A percentile compares a stretch with the other conserved stretches of the same genome.
phyloP scores from a whole-genome alignment of 2,888 invertebrate species.

The Tyria jacobaeae region DNA sequence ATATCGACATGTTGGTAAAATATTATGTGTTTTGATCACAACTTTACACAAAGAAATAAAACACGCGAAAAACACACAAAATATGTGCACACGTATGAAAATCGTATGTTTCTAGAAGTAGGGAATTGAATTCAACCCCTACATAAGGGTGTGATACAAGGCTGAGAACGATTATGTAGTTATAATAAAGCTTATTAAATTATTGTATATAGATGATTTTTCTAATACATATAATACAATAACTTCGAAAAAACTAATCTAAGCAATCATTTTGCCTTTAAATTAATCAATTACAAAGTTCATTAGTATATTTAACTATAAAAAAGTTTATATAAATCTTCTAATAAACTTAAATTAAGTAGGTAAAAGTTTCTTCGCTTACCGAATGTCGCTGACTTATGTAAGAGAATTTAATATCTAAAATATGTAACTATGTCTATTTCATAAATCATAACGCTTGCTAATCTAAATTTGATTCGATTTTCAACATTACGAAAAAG shows the following conservation, averaged over 20 bases:
- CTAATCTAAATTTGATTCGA: constrained; percentile 25
- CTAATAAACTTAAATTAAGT: constrained; percentile 21
- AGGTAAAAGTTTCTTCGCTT: constrained; percentile 20
- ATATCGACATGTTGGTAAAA: background rate
- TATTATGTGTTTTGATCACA: background rate
- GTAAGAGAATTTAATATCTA: constrained; percentile 11
- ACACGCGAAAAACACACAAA: background rate
- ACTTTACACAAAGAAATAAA: background rate
- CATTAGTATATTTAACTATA: constrained; percentile 24
- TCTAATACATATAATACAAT: constrained; percentile 11
- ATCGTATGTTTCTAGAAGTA: too few relatives aligned
- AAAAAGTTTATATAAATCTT: constrained; percentile 6
- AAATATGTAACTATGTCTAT: constrained; percentile 20
- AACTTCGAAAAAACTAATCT: too few relatives aligned
- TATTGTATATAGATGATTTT: constrained; percentile 1
- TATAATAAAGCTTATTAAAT: background rate
- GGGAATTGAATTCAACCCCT: background rate
- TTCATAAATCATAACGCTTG: constrained; percentile 20
- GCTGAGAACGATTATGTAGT: background rate
- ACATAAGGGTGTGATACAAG: background rate
- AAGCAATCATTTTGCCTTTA: constrained; percentile 18
- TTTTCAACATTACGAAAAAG: constrained; percentile 19
- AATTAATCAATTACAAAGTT: constrained; percentile 19
- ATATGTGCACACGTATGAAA: too few relatives aligned
- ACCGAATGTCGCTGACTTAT: constrained; percentile 13